Evolutionary conservation across 64 coral and sea anemone species (phyloP).

Genomic region (Montipora cactus): DNA sequence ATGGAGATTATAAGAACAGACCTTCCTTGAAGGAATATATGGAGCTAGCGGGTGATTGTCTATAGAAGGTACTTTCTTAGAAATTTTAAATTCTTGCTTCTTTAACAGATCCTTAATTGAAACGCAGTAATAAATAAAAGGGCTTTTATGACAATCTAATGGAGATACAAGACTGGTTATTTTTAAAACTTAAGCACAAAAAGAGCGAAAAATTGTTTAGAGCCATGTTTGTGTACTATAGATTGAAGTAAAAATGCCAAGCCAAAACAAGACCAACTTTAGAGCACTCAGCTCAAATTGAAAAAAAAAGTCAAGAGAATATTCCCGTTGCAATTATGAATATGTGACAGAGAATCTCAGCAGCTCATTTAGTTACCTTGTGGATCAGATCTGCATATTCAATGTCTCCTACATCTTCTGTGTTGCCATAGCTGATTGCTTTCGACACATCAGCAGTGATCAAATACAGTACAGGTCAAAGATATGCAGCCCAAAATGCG

Average conservation of each 20-base stretch:
- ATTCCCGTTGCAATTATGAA: too few relatives aligned
- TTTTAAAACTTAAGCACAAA: too few relatives aligned
- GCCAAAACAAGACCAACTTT: neutral
- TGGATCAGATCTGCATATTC: conserved; percentile 48
- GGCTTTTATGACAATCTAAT: neutral
- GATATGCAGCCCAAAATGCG: too few relatives aligned
- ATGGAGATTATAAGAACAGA: too few relatives aligned
- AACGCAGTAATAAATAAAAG: too few relatives aligned
- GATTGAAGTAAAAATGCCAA: neutral
- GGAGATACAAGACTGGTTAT: neutral
- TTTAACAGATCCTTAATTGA: too few relatives aligned
- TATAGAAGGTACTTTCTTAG: too few relatives aligned
- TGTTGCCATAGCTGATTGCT: conserved; percentile 53
- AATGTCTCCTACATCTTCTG: conserved; percentile 45
- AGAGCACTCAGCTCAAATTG: neutral
- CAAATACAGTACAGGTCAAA: neutral
- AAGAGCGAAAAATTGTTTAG: neutral
- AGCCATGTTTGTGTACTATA: neutral
- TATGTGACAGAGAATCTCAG: neutral
- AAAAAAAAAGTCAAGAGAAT: neutral
- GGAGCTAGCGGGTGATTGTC: too few relatives aligned
- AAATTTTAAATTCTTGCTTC: too few relatives aligned
- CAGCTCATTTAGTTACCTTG: neutral
- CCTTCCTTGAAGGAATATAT: too few relatives aligned
- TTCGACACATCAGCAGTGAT: conserved; percentile 59